phyloP scores from a whole-genome alignment of 2,888 invertebrate species.

The Aproaerema taeniolella region DNA sequence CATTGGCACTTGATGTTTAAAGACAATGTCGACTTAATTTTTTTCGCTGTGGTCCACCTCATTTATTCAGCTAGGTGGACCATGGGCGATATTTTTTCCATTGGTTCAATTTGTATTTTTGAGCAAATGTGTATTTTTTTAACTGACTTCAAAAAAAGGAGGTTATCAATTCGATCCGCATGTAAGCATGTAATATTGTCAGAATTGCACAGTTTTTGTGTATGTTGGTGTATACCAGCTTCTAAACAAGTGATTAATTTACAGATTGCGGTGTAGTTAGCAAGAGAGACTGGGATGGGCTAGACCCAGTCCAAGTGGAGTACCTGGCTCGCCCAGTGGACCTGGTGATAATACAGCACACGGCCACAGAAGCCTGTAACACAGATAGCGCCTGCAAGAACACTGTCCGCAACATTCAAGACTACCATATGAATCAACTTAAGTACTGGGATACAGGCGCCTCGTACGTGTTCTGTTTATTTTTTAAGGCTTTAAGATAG shows the following conservation, averaged over 20 bases:
- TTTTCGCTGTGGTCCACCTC: background rate
- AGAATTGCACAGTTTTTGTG: no score
- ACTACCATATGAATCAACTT: slow-evolving; percentile 64
- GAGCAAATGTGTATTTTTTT: no score
- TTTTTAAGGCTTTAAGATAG: background rate
- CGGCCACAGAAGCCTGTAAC: slow-evolving; percentile 64
- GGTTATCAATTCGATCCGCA: no score
- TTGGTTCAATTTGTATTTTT: background rate
- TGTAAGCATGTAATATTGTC: no score
- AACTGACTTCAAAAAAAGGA: no score
- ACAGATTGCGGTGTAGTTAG: slow-evolving; percentile 56
- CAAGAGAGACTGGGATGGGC: slow-evolving; percentile 79
- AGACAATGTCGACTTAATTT: no score
- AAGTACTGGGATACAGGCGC: slow-evolving; percentile 72
- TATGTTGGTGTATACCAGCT: no score
- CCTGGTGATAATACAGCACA: slow-evolving; percentile 78
- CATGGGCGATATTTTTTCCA: no score
- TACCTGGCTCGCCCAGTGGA: slow-evolving; percentile 77
- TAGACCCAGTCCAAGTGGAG: slow-evolving; percentile 56
- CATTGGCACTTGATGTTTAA: no score
- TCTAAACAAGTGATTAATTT: no score
- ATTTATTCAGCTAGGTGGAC: background rate
- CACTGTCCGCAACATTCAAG: slow-evolving; percentile 66
- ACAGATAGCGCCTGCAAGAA: slow-evolving; percentile 58
- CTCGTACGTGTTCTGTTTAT: background rate